Conservation (phyloP, 2,113 vertebrate genomes). For the Chaetorhynchus papuensis region DNA sequence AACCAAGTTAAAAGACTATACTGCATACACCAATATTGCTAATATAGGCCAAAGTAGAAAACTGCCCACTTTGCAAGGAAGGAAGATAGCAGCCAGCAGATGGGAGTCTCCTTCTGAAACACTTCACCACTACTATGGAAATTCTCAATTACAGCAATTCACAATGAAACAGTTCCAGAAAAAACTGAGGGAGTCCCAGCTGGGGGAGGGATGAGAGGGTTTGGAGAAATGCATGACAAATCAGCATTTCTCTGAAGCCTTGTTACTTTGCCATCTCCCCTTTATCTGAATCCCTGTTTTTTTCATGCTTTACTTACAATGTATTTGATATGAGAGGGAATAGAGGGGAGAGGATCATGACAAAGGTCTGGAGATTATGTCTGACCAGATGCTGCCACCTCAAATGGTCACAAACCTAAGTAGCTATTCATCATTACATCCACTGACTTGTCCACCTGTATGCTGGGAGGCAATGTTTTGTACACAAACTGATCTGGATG, state of each 20-base stretch:
- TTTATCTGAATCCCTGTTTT: background rate
- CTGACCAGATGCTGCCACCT: slow-evolving; percentile 63
- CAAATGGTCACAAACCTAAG: slow-evolving; percentile 81
- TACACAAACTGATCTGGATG: slow-evolving; percentile 81
- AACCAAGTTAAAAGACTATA: background rate
- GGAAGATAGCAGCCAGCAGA: background rate
- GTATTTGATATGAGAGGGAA: slow-evolving; percentile 45
- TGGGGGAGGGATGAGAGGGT: background rate
- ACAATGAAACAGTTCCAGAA: background rate
- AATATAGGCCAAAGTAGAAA: background rate
- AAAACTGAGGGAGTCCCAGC: background rate
- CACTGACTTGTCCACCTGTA: slow-evolving; percentile 54
- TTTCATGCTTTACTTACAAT: slow-evolving; percentile 42
- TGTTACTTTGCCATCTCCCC: background rate
- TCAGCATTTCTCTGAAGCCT: background rate
- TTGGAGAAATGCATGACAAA: background rate
- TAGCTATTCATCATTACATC: slow-evolving; percentile 84
- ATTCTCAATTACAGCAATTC: slow-evolving; percentile 64
- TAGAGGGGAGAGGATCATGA: slow-evolving; percentile 6
- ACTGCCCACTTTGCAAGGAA: background rate
- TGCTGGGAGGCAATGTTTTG: slow-evolving; percentile 76
- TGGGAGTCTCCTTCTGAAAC: background rate
- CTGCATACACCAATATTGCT: background rate
- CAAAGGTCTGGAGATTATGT: slow-evolving; percentile 47
- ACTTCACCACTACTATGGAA: slow-evolving; percentile 58